Conservation (phyloP, 2,888 invertebrate genomes). For the Auanema freiburgensis region DNA sequence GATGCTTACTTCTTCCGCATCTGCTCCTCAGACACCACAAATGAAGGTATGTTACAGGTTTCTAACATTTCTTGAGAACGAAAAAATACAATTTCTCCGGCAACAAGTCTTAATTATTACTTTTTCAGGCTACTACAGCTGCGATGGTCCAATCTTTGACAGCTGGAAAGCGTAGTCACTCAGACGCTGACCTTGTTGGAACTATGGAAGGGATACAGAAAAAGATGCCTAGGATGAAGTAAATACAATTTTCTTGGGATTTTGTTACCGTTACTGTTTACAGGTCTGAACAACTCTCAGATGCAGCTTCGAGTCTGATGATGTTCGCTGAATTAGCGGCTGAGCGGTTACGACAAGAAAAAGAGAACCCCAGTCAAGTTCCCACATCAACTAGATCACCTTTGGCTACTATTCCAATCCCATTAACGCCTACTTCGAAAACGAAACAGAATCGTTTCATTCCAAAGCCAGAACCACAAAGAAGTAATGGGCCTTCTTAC, state of each 20-base stretch:
- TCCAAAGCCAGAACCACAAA: neutral
- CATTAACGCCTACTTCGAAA: conserved; percentile 4
- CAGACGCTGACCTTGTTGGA: conserved; percentile 26
- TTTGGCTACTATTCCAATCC: neutral
- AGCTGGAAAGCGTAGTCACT: conserved; percentile 34
- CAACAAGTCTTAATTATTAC: neutral
- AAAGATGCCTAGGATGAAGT: conserved; percentile 36
- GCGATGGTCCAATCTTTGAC: conserved; percentile 18
- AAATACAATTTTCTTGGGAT: conserved; percentile 1
- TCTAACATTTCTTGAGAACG: neutral
- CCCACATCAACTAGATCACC: neutral
- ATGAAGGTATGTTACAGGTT: conserved; percentile 24
- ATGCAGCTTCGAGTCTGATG: conserved; percentile 20
- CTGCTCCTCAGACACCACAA: conserved; percentile 35
- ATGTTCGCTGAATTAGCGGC: conserved; percentile 42
- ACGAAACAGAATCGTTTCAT: conserved; percentile 4
- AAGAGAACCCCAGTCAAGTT: neutral
- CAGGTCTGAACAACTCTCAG: conserved; percentile 13
- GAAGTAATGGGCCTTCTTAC: conserved; percentile 1
- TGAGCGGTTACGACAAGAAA: neutral
- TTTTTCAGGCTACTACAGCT: conserved; percentile 15
- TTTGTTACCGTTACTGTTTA: neutral
- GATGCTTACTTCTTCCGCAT: conserved; percentile 24
- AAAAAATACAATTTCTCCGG: neutral
- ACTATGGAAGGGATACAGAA: conserved; percentile 13